A percentile compares a stretch with the other conserved stretches of the same genome.
Evolutionary conservation across 2,888 invertebrate genomes (phyloP).

Genomic region (Pocota personata): DNA sequence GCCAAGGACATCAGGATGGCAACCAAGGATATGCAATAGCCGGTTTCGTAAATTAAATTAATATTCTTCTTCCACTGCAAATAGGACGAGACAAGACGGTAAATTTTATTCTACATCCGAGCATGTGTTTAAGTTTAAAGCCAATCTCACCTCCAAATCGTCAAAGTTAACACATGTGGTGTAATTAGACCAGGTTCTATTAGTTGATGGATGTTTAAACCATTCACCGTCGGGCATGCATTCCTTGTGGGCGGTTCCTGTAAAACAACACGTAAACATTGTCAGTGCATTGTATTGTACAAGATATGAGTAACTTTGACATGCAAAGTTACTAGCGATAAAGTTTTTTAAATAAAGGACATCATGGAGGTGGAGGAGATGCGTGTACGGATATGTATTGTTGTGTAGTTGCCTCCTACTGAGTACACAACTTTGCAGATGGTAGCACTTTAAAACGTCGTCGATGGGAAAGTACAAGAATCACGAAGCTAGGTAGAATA

Average conservation of each 20-base stretch:
- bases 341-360: not conserved
- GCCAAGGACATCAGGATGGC: constrained; percentile 92
- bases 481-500: not conserved
- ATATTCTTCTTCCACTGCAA: constrained; percentile 89
- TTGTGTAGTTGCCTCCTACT: not conserved
- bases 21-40: constrained; percentile 93
- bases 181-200: constrained; percentile 94
- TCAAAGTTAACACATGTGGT: constrained; percentile 91
- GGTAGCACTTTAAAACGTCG: constrained; percentile 26
- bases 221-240: constrained; percentile 92
- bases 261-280: constrained; percentile 75
- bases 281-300: not conserved
- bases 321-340: not conserved
- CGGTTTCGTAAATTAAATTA: constrained; percentile 91
- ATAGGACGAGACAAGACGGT: constrained; percentile 37
- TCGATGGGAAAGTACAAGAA: not conserved
- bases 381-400: not conserved
- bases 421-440: constrained; percentile 9
- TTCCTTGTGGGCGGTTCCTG: constrained; percentile 91
- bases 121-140: constrained; percentile 13
- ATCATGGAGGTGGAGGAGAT: not conserved
- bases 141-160: constrained; percentile 86
- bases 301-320: not conserved
- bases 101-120: not conserved
- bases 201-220: constrained; percentile 91